Evolutionary conservation across 2,888 invertebrate genomes (phyloP).

Genomic region (Melanargia galathea): DNA sequence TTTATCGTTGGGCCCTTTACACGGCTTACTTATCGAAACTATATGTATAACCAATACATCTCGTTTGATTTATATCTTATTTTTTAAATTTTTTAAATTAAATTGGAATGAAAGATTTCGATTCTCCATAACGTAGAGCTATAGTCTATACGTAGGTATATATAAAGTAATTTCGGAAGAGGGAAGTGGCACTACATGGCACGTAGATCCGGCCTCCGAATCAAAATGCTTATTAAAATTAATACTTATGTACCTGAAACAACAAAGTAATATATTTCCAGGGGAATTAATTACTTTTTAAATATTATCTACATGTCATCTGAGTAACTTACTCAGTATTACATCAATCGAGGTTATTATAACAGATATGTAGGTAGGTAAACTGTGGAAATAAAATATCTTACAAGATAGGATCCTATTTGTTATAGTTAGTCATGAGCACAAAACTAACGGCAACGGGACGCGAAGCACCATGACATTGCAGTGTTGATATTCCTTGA

Average conservation of each 20-base stretch:
- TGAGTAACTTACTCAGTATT: too few species aligned
- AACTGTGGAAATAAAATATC: too few species aligned
- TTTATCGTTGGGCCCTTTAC: conserved; percentile 10
- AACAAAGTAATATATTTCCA: too few species aligned
- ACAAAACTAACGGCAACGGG: background rate
- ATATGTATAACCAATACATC: background rate
- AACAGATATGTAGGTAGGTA: background rate
- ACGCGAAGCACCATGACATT: background rate
- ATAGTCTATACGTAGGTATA: too few species aligned
- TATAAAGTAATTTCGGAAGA: too few species aligned
- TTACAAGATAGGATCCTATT: background rate
- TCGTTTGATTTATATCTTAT: background rate
- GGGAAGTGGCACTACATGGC: too few species aligned
- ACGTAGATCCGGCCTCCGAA: too few species aligned
- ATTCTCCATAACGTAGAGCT: too few species aligned
- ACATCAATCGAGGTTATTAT: background rate
- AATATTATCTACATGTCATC: too few species aligned
- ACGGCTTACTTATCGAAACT: conserved; percentile 3
- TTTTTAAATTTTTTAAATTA: background rate
- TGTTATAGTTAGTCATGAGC: background rate
- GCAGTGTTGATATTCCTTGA: background rate
- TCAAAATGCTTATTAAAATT: too few species aligned
- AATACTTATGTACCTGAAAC: too few species aligned
- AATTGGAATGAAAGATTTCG: background rate
- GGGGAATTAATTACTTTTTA: too few species aligned